A percentile compares a stretch with the other conserved stretches of the same genome.
Conservation (phyloP, 2,797 vertebrate genomes). For the Hyperoplus lanceolatus region DNA sequence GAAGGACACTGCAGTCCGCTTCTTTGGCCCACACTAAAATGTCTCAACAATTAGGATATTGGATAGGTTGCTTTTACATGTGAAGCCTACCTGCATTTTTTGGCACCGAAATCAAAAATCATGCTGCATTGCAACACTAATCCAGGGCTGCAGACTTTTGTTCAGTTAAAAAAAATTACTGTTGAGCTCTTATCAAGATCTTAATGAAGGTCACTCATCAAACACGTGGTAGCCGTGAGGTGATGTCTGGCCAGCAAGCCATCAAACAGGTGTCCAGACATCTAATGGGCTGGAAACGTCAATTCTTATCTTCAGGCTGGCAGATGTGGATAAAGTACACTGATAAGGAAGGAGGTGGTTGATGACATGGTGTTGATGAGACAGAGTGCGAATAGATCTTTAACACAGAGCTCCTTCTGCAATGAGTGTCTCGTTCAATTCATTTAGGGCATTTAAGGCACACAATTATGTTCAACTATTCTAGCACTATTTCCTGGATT, state of each 20-base stretch:
- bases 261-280: slow-evolving; percentile 56
- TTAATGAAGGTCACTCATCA: slow-evolving; percentile 38
- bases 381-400: slow-evolving; percentile 42
- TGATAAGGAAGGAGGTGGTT: slow-evolving; percentile 54
- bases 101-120: background rate
- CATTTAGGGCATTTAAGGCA: slow-evolving; percentile 7
- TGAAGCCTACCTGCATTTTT: too few relatives aligned
- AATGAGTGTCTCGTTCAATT: slow-evolving; percentile 37
- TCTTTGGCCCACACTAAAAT: background rate
- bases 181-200: slow-evolving; percentile 2
- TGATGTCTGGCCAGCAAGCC: slow-evolving; percentile 36
- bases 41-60: background rate
- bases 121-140: background rate
- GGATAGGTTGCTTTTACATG: background rate
- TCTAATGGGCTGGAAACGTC: slow-evolving; percentile 65
- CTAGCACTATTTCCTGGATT: background rate
- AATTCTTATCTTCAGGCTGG: slow-evolving; percentile 63
- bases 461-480: slow-evolving; percentile 1
- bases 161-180: background rate
- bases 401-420: slow-evolving; percentile 28
- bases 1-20: background rate
- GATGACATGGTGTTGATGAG: slow-evolving; percentile 50
- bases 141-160: too few relatives aligned
- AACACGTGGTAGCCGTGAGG: slow-evolving; percentile 28
- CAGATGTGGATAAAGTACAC: slow-evolving; percentile 58